Evolutionary conservation across 2,113 vertebrate species (phyloP).

Genomic region (Tychaedon coryphoeus): DNA sequence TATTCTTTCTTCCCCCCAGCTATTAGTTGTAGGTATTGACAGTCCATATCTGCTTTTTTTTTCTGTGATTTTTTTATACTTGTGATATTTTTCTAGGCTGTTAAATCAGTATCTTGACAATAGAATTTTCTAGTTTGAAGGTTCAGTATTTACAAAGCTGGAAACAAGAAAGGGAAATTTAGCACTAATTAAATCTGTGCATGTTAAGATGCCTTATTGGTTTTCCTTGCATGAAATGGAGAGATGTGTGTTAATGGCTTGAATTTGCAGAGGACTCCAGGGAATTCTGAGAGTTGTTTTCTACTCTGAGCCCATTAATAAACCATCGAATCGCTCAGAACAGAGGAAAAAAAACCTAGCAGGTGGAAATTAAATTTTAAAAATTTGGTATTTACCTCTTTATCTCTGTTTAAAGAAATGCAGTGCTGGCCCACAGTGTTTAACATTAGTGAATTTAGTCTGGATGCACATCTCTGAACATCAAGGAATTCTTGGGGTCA

Average conservation of each 20-base stretch:
- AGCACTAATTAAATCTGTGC: background rate
- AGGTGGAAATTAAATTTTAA: background rate
- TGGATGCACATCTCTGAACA: fast-evolving
- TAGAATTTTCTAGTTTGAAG: background rate
- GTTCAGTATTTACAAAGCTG: background rate
- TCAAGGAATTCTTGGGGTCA: background rate
- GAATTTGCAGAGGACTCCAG: background rate
- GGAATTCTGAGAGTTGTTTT: slow-evolving; percentile 12
- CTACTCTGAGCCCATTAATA: slow-evolving; percentile 2
- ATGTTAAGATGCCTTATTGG: background rate
- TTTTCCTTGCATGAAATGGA: background rate
- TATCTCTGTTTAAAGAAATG: background rate
- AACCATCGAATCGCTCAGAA: background rate
- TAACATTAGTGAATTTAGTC: background rate
- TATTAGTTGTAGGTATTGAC: background rate
- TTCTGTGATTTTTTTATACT: background rate
- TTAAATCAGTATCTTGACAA: background rate
- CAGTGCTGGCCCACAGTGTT: background rate
- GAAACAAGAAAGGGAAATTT: background rate
- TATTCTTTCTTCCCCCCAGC: background rate
- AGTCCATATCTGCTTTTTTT: background rate
- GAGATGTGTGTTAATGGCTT: background rate
- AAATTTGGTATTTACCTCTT: background rate
- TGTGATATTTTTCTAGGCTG: background rate
- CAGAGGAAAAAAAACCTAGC: background rate